phyloP scores from a whole-genome alignment of 1,140 invertebrate genomes.

The Leptopilina boulardi region DNA sequence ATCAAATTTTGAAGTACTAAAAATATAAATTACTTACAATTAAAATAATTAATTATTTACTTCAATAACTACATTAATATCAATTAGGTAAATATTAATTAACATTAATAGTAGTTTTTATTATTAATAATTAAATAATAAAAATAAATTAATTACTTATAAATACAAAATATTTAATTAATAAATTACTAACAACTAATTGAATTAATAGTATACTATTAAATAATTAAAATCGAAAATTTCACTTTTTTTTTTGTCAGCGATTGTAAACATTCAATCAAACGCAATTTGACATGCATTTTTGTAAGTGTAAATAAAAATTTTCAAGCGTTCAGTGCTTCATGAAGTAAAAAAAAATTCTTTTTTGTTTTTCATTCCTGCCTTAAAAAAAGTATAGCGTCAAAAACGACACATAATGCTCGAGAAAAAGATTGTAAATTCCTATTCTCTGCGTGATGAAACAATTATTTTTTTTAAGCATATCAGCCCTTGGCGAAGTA shows the following conservation, averaged over 20 bases:
- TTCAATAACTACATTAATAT: no score
- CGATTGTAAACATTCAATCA: not conserved
- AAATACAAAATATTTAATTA: no score
- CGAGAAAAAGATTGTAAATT: not conserved
- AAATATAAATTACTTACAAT: no score
- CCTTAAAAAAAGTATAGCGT: not conserved
- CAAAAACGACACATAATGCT: conserved; percentile 6
- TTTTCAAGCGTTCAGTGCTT: not conserved
- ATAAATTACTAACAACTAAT: no score
- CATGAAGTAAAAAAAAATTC: not conserved
- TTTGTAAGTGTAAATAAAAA: not conserved
- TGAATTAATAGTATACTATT: no score
- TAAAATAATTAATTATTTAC: no score
- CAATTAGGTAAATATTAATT: no score
- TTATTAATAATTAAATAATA: no score
- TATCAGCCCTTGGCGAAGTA: conserved; percentile 11
- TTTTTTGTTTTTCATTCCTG: not conserved
- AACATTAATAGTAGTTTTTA: no score
- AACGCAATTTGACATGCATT: not conserved
- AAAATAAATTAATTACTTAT: no score
- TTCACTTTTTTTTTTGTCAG: not conserved
- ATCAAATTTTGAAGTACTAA: not conserved
- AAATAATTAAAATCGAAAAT: not conserved
- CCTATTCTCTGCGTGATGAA: not conserved
- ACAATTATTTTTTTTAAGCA: conserved; percentile 22